A percentile compares a stretch with the other conserved stretches of the same genome.
Conservation (phyloP, 2,888 invertebrate species). For the Cryptosula pallasiana region DNA sequence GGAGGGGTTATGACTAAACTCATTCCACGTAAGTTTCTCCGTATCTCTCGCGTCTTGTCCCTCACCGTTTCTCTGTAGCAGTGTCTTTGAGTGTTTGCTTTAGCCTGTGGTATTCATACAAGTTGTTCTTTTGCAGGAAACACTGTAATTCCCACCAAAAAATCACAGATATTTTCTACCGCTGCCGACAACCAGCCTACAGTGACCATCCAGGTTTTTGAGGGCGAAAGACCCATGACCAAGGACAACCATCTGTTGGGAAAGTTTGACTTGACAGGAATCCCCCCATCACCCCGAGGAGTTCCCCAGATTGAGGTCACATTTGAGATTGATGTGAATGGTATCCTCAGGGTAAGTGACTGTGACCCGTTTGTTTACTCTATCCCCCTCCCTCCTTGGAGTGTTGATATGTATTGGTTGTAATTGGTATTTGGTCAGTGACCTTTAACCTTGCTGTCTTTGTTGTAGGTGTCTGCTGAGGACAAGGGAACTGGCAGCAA, state of each 20-base stretch:
- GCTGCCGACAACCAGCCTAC: conserved; percentile 98
- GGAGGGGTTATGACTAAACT: conserved; percentile 99
- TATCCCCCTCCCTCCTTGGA: too few species aligned
- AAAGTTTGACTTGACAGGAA: conserved; percentile 95
- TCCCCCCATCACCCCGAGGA: conserved; percentile 68
- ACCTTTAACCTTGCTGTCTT: too few species aligned
- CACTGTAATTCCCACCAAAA: conserved; percentile 98
- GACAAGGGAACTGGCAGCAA: conserved; percentile 98
- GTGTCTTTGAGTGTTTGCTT: neutral
- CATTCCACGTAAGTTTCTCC: conserved; percentile 61
- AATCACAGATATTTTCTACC: conserved; percentile 98
- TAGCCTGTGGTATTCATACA: neutral
- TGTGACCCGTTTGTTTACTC: too few species aligned
- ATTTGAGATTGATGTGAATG: conserved; percentile 59
- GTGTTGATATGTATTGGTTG: too few species aligned
- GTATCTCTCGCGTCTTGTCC: neutral
- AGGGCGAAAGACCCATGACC: conserved; percentile 99
- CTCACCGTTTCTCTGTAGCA: neutral
- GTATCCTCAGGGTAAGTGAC: conserved; percentile 41
- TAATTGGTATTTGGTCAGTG: too few species aligned
- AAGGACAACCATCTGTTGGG: conserved; percentile 98
- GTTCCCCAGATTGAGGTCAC: conserved; percentile 56
- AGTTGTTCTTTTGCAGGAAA: conserved; percentile 58
- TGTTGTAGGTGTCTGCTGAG: conserved; percentile 72
- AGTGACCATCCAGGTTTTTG: conserved; percentile 92